phyloP scores from a whole-genome alignment of 64 coral and sea anemone genomes.

The Stichodactyla mertensii region DNA sequence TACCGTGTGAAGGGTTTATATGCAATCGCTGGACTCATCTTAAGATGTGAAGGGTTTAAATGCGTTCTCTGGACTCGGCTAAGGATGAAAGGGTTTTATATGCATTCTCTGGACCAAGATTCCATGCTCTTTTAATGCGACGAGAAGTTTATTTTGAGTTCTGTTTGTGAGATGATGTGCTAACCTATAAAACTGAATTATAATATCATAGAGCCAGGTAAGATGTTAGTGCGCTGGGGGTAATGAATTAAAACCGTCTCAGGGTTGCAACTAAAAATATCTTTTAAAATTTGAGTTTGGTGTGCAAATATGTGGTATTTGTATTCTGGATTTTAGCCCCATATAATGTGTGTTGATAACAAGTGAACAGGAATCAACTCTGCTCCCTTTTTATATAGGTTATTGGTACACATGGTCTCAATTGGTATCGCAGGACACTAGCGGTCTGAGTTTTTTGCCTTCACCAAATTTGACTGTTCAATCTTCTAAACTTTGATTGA shows the following conservation, averaged over 20 bases:
- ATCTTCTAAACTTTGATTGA: too few species aligned
- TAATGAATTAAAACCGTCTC: neutral
- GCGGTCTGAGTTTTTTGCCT: too few species aligned
- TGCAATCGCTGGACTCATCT: neutral
- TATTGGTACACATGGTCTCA: too few species aligned
- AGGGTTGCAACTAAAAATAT: neutral
- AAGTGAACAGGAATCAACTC: too few species aligned
- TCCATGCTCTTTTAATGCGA: slow-evolving; percentile 5
- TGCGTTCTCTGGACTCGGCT: slow-evolving; percentile 2
- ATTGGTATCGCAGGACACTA: too few species aligned
- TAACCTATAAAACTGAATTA: slow-evolving; percentile 10
- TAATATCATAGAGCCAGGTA: slow-evolving; percentile 3
- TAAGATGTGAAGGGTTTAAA: slow-evolving; percentile 18
- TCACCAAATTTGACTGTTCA: too few species aligned
- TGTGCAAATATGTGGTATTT: too few species aligned
- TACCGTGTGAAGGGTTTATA: slow-evolving; percentile 1
- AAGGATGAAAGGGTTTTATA: slow-evolving; percentile 16
- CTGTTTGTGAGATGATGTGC: neutral
- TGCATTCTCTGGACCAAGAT: neutral
- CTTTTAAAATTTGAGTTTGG: too few species aligned
- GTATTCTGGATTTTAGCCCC: too few species aligned
- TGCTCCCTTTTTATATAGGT: too few species aligned
- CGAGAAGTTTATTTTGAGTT: slow-evolving; percentile 15
- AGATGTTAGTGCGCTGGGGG: neutral
- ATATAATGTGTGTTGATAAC: too few species aligned